phyloP scores from a whole-genome alignment of 2,797 vertebrate species.

The Danio jaintianensis region DNA sequence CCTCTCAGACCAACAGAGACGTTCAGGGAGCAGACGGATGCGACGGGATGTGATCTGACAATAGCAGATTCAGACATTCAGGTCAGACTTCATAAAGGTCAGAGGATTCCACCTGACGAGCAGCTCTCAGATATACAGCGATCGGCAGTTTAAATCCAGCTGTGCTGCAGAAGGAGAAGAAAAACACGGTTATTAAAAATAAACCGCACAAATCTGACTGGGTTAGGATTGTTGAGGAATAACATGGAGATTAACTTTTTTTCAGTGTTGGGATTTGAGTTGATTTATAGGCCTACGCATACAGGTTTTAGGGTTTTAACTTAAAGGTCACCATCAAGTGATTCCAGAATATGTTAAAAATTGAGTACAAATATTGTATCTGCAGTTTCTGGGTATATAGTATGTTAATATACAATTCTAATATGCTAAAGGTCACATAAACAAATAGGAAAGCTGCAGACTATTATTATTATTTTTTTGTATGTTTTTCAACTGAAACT shows the following conservation, averaged over 20 bases:
- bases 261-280: background rate
- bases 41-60: conserved; percentile 30
- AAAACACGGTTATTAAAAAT: background rate
- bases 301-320: background rate
- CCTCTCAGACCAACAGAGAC: conserved; percentile 22
- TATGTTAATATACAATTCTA: too few relatives aligned
- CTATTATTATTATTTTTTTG: too few relatives aligned
- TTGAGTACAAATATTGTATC: background rate
- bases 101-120: conserved; percentile 19
- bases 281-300: background rate
- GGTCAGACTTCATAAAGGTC: conserved; percentile 38
- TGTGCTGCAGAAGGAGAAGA: background rate
- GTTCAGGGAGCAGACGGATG: conserved; percentile 27
- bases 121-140: background rate
- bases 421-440: too few relatives aligned
- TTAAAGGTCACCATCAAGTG: too few relatives aligned
- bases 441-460: too few relatives aligned
- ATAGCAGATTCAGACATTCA: conserved; percentile 27
- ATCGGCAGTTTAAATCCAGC: background rate
- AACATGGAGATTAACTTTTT: background rate
- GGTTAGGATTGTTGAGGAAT: background rate
- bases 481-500: too few relatives aligned
- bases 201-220: background rate
- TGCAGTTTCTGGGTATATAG: background rate
- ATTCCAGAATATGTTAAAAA: too few relatives aligned